Base-by-base conservation (phyloP, 2,797 vertebrate genomes). In the Sebastiscus tertius region DNA sequence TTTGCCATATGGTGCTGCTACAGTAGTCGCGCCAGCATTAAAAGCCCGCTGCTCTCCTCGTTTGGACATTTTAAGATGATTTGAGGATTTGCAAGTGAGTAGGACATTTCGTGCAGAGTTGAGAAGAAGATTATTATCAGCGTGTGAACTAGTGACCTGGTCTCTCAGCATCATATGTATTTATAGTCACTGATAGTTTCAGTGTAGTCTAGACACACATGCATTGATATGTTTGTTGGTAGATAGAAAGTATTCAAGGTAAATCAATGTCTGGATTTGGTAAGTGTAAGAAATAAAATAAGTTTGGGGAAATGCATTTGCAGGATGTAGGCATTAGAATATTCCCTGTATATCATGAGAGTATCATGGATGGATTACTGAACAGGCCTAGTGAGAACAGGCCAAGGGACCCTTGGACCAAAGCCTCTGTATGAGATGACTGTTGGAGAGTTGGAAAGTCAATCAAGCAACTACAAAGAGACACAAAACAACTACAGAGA, bases 11-110 rank as follows among this genome's bases (percentile, higher is more conserved):
- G 82, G 70, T 72, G 72, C 80, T 26, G 14, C 82, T 72, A 16
- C 31, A 69, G 61, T 7, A 34, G 81, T 54, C 24, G 34, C 18
- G 74, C 11, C 64, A 73, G 78, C 63, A 46, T 49, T 77, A n/a
- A 90, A 77, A 84, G 68, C 76, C 52, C 5, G 4, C 55, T n/a
- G 68, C 56, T 63, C 67, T 58, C n/a, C 55, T 46, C 6, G 36
- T 81, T 56, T 26, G 61, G 73, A 77, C 18, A 20, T 77, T 86
- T 90, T 84, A 82, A 87, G 82, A 83, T 85, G 55, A 89, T 88
- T 84, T 80, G 83, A 84, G 85, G 82, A 92, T 89, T 90, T 89
- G 71, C 66, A 84, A 82, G 80, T 68, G 81, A 80, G 74, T 61
- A 42, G 77, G 42, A 76, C 75, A 80, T 85, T 49, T 70, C 10